These are phyloP conservation scores for Equus quagga DNA, from an alignment of 2,113 vertebrate species.

Conservation along the genomic window DNA sequence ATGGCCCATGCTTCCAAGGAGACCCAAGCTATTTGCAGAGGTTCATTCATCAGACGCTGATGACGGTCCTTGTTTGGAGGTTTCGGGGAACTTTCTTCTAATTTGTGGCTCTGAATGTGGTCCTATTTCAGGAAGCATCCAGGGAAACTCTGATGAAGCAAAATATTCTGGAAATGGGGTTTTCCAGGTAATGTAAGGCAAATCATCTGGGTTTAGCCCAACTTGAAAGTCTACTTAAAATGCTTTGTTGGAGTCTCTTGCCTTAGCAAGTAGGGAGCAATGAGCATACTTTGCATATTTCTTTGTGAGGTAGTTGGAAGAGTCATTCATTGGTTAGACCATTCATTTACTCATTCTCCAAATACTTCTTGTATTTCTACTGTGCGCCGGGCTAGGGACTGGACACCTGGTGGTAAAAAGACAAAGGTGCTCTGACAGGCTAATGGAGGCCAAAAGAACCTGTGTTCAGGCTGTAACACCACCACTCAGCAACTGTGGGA, in stretches of 20 bases:
- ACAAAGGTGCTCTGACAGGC: accelerated
- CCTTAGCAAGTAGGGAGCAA: not conserved
- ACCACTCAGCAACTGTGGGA: not conserved
- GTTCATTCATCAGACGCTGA: not conserved
- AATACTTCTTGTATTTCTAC: not conserved
- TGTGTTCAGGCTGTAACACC: not conserved
- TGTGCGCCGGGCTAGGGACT: not conserved
- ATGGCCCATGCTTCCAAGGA: not conserved
- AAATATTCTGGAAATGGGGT: not conserved
- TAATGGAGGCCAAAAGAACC: not conserved
- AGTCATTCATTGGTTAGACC: not conserved
- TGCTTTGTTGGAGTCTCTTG: not conserved
- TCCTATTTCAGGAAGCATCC: not conserved
- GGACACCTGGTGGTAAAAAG: not conserved
- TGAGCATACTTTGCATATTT: not conserved
- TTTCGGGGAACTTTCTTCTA: not conserved
- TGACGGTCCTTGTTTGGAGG: not conserved
- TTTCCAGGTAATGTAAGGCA: not conserved
- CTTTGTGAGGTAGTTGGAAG: not conserved
- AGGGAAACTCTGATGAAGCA: not conserved
- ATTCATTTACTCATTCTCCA: not conserved
- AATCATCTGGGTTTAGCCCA: slow-evolving; percentile 13
- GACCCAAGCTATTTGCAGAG: not conserved
- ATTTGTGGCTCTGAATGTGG: not conserved
- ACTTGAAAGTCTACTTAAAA: not conserved